Evolutionary conservation across 2,113 vertebrate species (phyloP).

Genomic region (Microtus pennsylvanicus): DNA sequence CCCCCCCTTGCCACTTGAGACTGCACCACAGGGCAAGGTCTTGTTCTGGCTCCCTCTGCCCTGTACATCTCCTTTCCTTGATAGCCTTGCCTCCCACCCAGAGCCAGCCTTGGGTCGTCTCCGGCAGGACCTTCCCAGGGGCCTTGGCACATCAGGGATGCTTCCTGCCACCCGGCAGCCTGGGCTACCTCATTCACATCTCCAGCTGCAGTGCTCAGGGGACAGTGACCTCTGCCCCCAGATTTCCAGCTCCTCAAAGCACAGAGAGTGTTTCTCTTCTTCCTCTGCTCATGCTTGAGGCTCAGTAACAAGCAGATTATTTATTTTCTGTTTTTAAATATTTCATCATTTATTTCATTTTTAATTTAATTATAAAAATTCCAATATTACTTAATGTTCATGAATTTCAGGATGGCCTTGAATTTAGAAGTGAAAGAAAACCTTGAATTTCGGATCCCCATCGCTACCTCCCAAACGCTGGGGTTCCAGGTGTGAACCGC

Average conservation of each 20-base stretch:
- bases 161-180: background rate
- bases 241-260: background rate
- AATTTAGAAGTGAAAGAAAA: too few relatives aligned
- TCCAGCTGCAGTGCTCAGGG: background rate
- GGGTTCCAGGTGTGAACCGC: background rate
- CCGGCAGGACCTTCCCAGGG: background rate
- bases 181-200: background rate
- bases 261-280: background rate
- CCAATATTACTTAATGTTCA: background rate
- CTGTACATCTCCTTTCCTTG: background rate
- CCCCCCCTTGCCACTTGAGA: background rate
- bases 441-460: background rate
- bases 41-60: background rate
- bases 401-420: background rate
- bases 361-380: background rate
- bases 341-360: background rate
- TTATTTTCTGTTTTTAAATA: background rate
- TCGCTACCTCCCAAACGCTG: background rate
- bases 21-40: rapidly evolving
- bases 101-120: background rate
- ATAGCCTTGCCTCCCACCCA: background rate
- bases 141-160: too few relatives aligned
- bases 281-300: background rate
- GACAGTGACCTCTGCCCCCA: background rate
- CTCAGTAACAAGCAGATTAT: background rate